These are phyloP conservation scores for Bombus cullumanus DNA, from an alignment of 1,140 invertebrate species.

Conservation along the genomic window DNA sequence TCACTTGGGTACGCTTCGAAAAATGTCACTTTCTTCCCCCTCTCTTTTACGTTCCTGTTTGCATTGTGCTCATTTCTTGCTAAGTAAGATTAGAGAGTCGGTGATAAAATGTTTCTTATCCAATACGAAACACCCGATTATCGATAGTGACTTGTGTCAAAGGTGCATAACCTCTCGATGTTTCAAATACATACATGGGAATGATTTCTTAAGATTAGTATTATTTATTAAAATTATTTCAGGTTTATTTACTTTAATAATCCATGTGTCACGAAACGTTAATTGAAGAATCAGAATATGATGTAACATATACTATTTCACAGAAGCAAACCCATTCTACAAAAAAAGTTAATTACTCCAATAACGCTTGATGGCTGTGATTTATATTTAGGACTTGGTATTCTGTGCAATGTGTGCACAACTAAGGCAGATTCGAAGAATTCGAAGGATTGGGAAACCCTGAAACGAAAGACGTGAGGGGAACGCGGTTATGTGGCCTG, in stretches of 20 bases:
- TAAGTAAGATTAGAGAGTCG: not conserved
- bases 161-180: not conserved
- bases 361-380: not conserved
- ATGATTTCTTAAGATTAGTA: too few species aligned
- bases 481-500: slow-evolving; percentile 46
- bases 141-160: not conserved
- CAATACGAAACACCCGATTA: not conserved
- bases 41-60: too few species aligned
- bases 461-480: slow-evolving; percentile 23
- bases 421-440: not conserved
- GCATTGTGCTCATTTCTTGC: not conserved
- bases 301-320: not conserved
- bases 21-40: not conserved
- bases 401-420: not conserved
- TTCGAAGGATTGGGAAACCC: slow-evolving; percentile 41
- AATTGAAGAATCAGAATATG: not conserved
- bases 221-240: not conserved
- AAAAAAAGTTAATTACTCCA: too few species aligned
- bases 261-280: not conserved
- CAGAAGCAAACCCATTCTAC: not conserved
- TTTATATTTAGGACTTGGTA: not conserved
- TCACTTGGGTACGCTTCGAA: not conserved
- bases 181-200: not conserved
- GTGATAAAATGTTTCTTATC: not conserved
- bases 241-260: too few species aligned